These are phyloP conservation scores for Acleris emargana DNA, from an alignment of 2,888 invertebrate genomes.

Conservation along the genomic window DNA sequence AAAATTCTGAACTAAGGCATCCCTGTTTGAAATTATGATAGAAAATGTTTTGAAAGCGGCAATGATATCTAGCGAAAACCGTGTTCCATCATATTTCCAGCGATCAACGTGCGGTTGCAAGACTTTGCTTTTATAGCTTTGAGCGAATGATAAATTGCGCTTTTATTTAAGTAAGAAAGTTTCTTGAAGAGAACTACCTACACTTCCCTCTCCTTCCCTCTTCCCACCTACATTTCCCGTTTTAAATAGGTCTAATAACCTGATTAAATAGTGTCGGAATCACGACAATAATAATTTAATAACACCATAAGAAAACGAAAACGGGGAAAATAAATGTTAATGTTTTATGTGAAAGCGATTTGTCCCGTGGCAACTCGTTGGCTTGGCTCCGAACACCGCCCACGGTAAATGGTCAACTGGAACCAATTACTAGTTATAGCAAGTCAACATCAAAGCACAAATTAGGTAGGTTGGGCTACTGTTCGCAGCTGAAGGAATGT, in stretches of 20 bases:
- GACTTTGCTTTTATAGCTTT: conserved; percentile 53
- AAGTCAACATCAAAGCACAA: conserved; percentile 5
- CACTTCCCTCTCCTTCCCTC: too few species aligned
- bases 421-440: conserved; percentile 22
- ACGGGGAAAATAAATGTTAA: not conserved
- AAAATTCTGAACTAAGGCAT: conserved; percentile 7
- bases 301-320: too few species aligned
- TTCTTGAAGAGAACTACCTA: not conserved
- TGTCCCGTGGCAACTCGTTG: conserved; percentile 46
- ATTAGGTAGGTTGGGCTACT: not conserved
- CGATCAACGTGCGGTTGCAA: conserved; percentile 63
- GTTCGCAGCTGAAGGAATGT: conserved; percentile 1
- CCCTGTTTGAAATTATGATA: conserved; percentile 55
- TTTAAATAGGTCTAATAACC: not conserved
- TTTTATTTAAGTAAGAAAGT: conserved; percentile 13
- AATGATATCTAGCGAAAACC: conserved; percentile 54
- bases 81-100: conserved; percentile 62
- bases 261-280: too few species aligned
- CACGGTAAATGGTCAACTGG: conserved; percentile 49
- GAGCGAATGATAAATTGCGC: conserved; percentile 58
- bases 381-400: conserved; percentile 39
- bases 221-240: too few species aligned
- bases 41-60: conserved; percentile 64
- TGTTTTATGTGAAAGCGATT: conserved; percentile 46
- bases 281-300: too few species aligned